phyloP scores from a whole-genome alignment of 2,888 invertebrate genomes.

The Meghimatium bilineatum region DNA sequence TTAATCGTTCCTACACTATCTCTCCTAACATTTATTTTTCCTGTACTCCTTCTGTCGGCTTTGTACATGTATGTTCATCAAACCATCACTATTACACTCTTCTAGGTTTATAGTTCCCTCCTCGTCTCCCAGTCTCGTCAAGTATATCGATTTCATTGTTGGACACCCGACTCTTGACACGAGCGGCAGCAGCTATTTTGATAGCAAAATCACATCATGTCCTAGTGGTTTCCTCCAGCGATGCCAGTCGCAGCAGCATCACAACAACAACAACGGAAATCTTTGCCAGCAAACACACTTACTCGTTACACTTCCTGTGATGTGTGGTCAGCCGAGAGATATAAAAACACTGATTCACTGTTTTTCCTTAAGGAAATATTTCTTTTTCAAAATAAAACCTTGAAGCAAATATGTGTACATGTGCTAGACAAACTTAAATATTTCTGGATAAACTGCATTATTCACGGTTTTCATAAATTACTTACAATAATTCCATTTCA shows the following conservation, averaged over 20 bases:
- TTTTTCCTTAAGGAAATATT: too few species aligned
- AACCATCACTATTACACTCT: neutral
- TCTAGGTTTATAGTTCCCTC: neutral
- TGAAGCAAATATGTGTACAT: too few species aligned
- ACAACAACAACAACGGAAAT: neutral
- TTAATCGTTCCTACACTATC: too few species aligned
- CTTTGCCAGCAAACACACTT: neutral
- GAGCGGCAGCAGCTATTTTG: neutral
- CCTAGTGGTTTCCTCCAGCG: neutral
- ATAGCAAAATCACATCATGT: neutral
- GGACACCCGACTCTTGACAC: constrained; percentile 19
- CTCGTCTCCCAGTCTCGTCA: neutral
- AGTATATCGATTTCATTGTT: constrained; percentile 10
- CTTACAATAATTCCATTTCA: too few species aligned
- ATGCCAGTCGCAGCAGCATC: neutral
- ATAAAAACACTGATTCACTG: too few species aligned
- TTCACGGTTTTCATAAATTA: too few species aligned
- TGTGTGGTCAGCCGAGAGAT: neutral
- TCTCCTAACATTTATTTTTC: too few species aligned
- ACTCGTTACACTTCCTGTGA: neutral
- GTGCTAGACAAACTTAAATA: too few species aligned
- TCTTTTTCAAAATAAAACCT: too few species aligned
- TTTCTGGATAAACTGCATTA: too few species aligned
- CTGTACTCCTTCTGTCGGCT: too few species aligned
- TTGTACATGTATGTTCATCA: neutral